Evolutionary conservation across 1,140 invertebrate species (phyloP).

Genomic region (Drosophila sechellia): DNA sequence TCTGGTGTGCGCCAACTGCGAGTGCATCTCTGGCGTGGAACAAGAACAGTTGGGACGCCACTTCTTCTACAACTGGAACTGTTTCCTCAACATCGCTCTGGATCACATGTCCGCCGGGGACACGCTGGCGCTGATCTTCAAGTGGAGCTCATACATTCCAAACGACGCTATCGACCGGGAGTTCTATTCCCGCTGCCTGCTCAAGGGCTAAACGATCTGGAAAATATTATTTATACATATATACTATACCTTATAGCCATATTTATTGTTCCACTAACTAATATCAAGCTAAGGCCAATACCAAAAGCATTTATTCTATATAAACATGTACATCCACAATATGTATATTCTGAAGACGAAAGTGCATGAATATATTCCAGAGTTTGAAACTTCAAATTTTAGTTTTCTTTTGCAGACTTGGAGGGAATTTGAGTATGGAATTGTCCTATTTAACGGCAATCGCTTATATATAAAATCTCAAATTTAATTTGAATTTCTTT

Average conservation of each 20-base stretch:
- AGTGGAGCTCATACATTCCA: slow-evolving; percentile 81
- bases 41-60: slow-evolving; percentile 71
- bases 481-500: slow-evolving; percentile 16
- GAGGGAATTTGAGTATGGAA: not conserved
- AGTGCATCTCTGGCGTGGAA: slow-evolving; percentile 68
- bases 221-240: slow-evolving; percentile 13
- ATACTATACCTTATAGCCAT: slow-evolving; percentile 39
- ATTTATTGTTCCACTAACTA: slow-evolving; percentile 63
- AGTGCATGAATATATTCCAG: slow-evolving; percentile 48
- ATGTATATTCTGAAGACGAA: slow-evolving; percentile 30
- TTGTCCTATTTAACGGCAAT: too few species aligned
- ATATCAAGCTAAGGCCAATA: slow-evolving; percentile 69
- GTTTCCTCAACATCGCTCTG: slow-evolving; percentile 75
- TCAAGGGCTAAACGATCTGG: slow-evolving; percentile 59
- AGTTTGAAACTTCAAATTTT: not conserved
- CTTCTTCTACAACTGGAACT: slow-evolving; percentile 83
- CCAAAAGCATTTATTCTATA: slow-evolving; percentile 81
- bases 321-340: slow-evolving; percentile 45
- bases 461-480: too few species aligned
- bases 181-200: slow-evolving; percentile 76
- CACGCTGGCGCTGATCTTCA: slow-evolving; percentile 73
- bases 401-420: not conserved
- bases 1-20: slow-evolving; percentile 74
- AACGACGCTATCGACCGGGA: slow-evolving; percentile 83
- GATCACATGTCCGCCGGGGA: slow-evolving; percentile 71